Base-by-base conservation (phyloP, 2,797 vertebrate species). In the Acanthiza pusilla region DNA sequence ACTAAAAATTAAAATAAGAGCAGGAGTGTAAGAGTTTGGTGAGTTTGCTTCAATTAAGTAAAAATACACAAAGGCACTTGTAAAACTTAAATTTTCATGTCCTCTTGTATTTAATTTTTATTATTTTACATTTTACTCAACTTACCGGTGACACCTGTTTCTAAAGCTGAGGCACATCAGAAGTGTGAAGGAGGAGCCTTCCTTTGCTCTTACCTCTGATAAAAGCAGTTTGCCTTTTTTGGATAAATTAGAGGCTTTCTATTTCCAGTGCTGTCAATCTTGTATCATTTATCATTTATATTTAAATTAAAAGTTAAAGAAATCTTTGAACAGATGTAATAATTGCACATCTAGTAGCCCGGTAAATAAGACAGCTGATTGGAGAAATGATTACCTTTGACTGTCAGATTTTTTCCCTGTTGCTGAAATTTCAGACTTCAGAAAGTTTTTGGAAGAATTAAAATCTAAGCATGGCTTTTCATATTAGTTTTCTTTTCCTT, bases 291-390 rank as follows among this genome's bases (percentile, higher is more conserved):
- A 45, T 4, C 7, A 14, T 75, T 75, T 89, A 48, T 10, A 55
- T 38, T 62, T 71, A 77, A 88, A 91, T 58, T 45, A 71, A 89
- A 90, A 91, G 45, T 57, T 58, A 91, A 91, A 72, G 57, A 30
- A 77, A 48, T 73, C 45, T 95, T 91, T 86, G 55, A 78, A 47
- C 61, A 63, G 43, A 55, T 61, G 50, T 25, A 94, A 92, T 87
- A 93, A 88, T 92, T 94, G 53, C 36, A 76, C 29, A 67, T 76
- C 17, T 58, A 91, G 38, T 78, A 90, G 34, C 58, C 38, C 86
- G 22, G 54, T 91, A 91, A 96, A 95, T 92, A 95, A 89, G 65
- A 71, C 22, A 68, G 43, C 36, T 95, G 89, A 94, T 43, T 90
- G 74, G 85, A 85, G 67, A 94, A 90, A 25, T 92, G 47, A 91